These are phyloP conservation scores for Carduelis carduelis DNA, from an alignment of 2,797 vertebrate species.

Conservation along the genomic window DNA sequence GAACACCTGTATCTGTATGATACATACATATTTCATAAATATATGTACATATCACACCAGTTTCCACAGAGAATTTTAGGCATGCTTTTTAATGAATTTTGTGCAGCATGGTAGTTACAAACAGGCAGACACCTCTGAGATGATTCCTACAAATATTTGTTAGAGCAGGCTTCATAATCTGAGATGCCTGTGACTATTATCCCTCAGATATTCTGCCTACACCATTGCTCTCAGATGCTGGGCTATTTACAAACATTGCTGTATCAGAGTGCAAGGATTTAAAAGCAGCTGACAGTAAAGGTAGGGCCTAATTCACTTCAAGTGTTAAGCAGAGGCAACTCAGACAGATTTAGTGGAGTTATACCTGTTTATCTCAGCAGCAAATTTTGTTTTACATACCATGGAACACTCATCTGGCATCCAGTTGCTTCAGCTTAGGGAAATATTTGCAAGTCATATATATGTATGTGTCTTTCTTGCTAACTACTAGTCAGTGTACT, in stretches of 20 bases:
- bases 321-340: neutral
- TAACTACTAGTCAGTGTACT: neutral
- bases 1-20: neutral
- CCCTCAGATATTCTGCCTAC: neutral
- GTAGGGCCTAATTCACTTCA: neutral
- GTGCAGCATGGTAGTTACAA: neutral
- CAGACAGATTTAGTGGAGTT: slow-evolving; percentile 11
- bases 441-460: neutral
- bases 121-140: neutral
- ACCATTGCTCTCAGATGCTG: neutral
- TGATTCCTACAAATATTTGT: neutral
- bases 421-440: neutral
- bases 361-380: slow-evolving; percentile 9
- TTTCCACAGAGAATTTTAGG: neutral
- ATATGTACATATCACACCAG: neutral
- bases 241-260: neutral
- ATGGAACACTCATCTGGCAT: neutral
- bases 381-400: slow-evolving; percentile 10
- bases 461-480: neutral
- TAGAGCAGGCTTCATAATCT: neutral
- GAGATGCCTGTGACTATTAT: neutral
- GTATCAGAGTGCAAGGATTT: neutral
- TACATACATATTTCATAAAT: neutral
- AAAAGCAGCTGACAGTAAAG: neutral
- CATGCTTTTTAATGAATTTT: neutral